Conservation (phyloP, 2,113 vertebrate species). For the Tauraco erythrolophus region DNA sequence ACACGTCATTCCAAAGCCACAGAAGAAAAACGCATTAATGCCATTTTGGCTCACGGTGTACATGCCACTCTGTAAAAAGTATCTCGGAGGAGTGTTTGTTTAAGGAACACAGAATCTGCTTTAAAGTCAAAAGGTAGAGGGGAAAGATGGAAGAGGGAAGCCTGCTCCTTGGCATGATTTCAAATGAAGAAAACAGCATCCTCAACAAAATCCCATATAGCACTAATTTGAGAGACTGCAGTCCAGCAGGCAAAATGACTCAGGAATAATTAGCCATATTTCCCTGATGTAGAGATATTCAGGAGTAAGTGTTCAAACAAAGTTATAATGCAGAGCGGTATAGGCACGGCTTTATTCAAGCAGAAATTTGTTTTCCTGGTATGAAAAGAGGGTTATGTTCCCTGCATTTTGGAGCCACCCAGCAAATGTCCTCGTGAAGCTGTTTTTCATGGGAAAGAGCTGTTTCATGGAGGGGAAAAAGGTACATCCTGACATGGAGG, state of each 20-base stretch:
- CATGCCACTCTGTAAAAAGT: background rate
- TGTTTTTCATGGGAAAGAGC: slow-evolving; percentile 8
- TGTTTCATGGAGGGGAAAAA: background rate
- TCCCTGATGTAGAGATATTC: slow-evolving; percentile 4
- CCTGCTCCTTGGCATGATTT: slow-evolving; percentile 17
- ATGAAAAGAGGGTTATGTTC: background rate
- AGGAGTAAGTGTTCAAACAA: background rate
- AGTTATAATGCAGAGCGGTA: background rate
- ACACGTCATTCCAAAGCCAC: background rate
- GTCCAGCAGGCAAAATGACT: slow-evolving; percentile 32
- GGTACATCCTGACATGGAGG: slow-evolving; percentile 29
- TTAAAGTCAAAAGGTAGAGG: slow-evolving; percentile 19
- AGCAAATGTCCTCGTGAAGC: background rate
- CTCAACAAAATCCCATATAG: background rate
- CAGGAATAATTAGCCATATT: slow-evolving; percentile 22
- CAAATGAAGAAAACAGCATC: background rate
- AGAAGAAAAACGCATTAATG: slow-evolving; percentile 55
- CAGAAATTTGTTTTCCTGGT: background rate
- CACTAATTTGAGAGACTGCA: slow-evolving; percentile 33
- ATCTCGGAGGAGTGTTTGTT: background rate
- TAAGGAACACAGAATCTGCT: slow-evolving; percentile 38
- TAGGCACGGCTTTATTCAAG: background rate
- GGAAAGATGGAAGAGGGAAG: slow-evolving; percentile 32
- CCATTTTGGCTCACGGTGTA: background rate
- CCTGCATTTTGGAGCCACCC: background rate